These are phyloP conservation scores for Nymphalis urticae DNA, from an alignment of 2,888 invertebrate species.

Conservation along the genomic window DNA sequence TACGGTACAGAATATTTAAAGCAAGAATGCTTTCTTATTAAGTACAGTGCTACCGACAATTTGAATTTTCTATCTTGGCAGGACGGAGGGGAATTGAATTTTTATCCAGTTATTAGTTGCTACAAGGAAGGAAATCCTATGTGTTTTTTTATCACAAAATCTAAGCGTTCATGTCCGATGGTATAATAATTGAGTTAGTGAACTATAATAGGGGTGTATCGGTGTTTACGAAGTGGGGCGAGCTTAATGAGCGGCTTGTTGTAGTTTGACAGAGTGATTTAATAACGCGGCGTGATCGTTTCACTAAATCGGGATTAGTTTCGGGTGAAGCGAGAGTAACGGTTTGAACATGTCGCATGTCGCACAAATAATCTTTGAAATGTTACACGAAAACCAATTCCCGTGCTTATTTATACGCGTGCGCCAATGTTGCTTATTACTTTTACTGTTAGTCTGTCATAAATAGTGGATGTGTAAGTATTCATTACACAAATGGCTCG, in stretches of 20 bases:
- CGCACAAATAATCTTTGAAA: conserved; percentile 42
- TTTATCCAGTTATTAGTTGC: conserved; percentile 24
- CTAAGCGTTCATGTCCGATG: conserved; percentile 39
- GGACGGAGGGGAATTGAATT: conserved; percentile 33
- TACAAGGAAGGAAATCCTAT: conserved; percentile 34
- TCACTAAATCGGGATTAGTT: conserved; percentile 75
- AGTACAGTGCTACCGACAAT: conserved; percentile 48
- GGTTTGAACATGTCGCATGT: conserved; percentile 60
- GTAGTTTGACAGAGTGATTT: conserved; percentile 78
- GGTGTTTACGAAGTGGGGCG: conserved; percentile 60
- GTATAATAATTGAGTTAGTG: conserved; percentile 61
- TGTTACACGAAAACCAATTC: conserved; percentile 6
- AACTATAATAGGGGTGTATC: conserved; percentile 61
- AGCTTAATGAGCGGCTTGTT: conserved; percentile 74
- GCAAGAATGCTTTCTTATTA: conserved; percentile 53
- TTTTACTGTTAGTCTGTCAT: conserved; percentile 16
- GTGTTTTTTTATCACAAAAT: conserved; percentile 37
- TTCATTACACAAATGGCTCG: conserved; percentile 51
- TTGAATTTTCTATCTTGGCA: conserved; percentile 47
- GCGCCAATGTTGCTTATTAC: conserved; percentile 6
- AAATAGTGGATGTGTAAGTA: conserved; percentile 30
- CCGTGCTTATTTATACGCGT: background rate
- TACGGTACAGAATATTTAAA: conserved; percentile 55
- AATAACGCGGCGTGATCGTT: conserved; percentile 72
- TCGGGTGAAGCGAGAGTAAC: conserved; percentile 69